A percentile compares a stretch with the other conserved stretches of the same genome.
phyloP scores from a whole-genome alignment of 2,888 invertebrate species.

The Microdon myrmicae region DNA sequence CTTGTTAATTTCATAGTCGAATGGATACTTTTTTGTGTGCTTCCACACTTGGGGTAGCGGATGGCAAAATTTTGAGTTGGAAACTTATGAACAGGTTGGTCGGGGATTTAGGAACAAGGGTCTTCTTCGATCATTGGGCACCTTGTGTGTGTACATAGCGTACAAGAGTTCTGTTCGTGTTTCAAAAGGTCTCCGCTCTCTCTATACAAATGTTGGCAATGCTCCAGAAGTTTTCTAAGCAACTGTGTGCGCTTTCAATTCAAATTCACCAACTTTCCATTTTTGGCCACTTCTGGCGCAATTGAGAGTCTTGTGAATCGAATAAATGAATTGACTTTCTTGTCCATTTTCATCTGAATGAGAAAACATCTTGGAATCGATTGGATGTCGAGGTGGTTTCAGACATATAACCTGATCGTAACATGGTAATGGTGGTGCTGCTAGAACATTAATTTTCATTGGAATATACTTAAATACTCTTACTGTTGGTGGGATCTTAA shows the following conservation, averaged over 20 bases:
- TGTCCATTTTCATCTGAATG: not conserved
- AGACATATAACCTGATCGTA: too few relatives aligned
- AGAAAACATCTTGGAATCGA: slow-evolving; percentile 23
- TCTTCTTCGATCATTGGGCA: slow-evolving; percentile 27
- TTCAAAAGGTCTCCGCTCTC: too few relatives aligned
- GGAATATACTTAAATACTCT: too few relatives aligned
- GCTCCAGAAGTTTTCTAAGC: slow-evolving; percentile 29
- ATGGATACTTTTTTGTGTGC: slow-evolving; percentile 37
- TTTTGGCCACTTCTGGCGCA: slow-evolving; percentile 31
- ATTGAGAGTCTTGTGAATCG: slow-evolving; percentile 25
- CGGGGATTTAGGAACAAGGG: slow-evolving; percentile 13
- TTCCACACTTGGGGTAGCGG: not conserved
- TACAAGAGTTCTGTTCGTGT: too few relatives aligned
- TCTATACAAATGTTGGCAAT: slow-evolving; percentile 35
- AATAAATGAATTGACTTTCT: slow-evolving; percentile 27
- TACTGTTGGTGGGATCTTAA: too few relatives aligned
- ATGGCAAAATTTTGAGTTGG: slow-evolving; percentile 25
- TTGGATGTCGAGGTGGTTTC: slow-evolving; percentile 17
- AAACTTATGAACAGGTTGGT: slow-evolving; percentile 43
- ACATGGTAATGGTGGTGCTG: too few relatives aligned
- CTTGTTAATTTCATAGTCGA: slow-evolving; percentile 53
- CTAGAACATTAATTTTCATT: too few relatives aligned
- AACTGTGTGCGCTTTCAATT: slow-evolving; percentile 37
- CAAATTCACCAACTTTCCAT: slow-evolving; percentile 41
- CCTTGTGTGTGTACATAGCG: not conserved